Evolutionary conservation across 2,113 vertebrate species (phyloP).

Genomic region (Pardalotus punctatus): DNA sequence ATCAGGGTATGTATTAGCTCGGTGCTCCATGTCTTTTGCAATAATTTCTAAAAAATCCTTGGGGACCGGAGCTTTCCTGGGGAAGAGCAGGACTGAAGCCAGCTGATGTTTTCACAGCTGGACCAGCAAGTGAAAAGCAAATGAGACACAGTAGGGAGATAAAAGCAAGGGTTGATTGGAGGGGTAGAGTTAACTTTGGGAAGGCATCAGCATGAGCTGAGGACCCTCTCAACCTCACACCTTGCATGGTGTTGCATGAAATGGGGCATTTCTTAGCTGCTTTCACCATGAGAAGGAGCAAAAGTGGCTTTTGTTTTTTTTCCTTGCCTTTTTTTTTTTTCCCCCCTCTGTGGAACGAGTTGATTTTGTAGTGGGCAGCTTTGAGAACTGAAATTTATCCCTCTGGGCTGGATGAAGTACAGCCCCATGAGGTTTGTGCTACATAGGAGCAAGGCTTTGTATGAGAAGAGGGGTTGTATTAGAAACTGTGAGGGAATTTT

Average conservation of each 20-base stretch:
- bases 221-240: neutral
- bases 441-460: neutral
- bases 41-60: neutral
- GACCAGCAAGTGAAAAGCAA: neutral
- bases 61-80: neutral
- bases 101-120: neutral
- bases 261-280: neutral
- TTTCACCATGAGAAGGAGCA: neutral
- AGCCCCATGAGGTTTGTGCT: neutral
- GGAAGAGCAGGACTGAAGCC: neutral
- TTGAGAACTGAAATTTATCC: neutral
- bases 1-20: neutral
- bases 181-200: neutral
- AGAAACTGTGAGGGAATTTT: neutral
- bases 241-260: neutral
- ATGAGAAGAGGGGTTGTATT: neutral
- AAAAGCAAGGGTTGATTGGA: neutral
- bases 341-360: accelerated
- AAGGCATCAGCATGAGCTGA: neutral
- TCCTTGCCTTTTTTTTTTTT: accelerated
- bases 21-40: neutral
- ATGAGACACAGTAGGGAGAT: neutral
- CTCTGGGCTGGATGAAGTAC: neutral
- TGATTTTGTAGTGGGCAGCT: neutral
- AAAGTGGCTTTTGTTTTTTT: neutral